Conservation (phyloP, 2,888 invertebrate species). For the Drosophila longiperda region DNA sequence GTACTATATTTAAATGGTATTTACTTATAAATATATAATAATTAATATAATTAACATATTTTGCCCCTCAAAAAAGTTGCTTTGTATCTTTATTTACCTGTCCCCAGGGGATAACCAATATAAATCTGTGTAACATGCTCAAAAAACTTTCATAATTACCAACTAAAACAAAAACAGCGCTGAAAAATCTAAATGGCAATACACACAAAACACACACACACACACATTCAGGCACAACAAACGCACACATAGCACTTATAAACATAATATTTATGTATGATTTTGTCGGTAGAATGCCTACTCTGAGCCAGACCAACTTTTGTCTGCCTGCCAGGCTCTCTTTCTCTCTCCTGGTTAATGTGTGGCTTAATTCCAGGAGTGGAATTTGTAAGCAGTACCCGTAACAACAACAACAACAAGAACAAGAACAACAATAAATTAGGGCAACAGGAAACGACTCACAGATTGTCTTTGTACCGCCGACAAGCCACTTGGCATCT, state of each 20-base stretch:
- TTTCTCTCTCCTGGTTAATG: constrained; percentile 1
- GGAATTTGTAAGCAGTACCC: constrained; percentile 62
- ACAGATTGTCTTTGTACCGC: constrained; percentile 65
- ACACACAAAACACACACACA: constrained; percentile 22
- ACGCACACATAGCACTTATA: constrained; percentile 28
- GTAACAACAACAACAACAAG: constrained; percentile 21
- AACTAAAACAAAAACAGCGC: constrained; percentile 50
- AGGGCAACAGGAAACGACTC: constrained; percentile 55
- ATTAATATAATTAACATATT: constrained; percentile 9
- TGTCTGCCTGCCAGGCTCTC: constrained; percentile 23
- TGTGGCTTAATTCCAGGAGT: constrained; percentile 65
- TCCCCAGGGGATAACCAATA: constrained; percentile 22
- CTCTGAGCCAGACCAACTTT: constrained; percentile 63
- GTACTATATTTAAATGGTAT: background rate
- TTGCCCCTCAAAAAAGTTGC: background rate
- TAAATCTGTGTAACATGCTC: constrained; percentile 43
- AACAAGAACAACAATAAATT: constrained; percentile 47
- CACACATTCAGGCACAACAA: constrained; percentile 25
- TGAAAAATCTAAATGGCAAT: constrained; percentile 51
- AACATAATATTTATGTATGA: constrained; percentile 69
- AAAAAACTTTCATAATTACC: constrained; percentile 63
- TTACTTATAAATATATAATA: background rate
- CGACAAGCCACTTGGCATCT: constrained; percentile 62
- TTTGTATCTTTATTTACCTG: constrained; percentile 6
- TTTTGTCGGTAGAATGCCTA: constrained; percentile 55